These are phyloP conservation scores for Dolichopus griseipennis DNA, from an alignment of 2,888 invertebrate genomes.

Conservation along the genomic window DNA sequence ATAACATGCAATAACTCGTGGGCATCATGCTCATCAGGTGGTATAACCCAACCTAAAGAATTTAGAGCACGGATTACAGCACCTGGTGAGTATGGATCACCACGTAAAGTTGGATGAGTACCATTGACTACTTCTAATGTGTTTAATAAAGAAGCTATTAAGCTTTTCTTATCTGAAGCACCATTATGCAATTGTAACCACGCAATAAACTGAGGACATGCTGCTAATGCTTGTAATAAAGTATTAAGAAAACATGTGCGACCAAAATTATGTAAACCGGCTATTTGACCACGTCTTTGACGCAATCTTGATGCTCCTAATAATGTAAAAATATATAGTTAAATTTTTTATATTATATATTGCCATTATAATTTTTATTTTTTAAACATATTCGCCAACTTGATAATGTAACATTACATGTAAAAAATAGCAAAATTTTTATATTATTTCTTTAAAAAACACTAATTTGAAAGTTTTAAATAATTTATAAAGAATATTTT, in stretches of 20 bases:
- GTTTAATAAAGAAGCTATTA: conserved; percentile 63
- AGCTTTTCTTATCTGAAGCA: conserved; percentile 57
- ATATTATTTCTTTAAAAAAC: too few relatives aligned
- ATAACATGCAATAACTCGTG: conserved; percentile 87
- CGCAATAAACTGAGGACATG: conserved; percentile 71
- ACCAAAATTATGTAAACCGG: conserved; percentile 83
- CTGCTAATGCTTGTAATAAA: conserved; percentile 78
- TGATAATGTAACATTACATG: too few relatives aligned
- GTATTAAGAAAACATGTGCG: conserved; percentile 91
- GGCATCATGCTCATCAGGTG: conserved; percentile 86
- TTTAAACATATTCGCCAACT: too few relatives aligned
- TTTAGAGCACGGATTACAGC: conserved; percentile 63
- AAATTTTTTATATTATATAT: too few relatives aligned
- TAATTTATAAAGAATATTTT: too few relatives aligned
- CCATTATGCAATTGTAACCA: conserved; percentile 64
- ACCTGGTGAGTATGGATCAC: conserved; percentile 51
- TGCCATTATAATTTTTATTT: too few relatives aligned
- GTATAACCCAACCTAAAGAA: conserved; percentile 76
- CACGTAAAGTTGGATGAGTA: conserved; percentile 57
- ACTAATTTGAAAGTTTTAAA: too few relatives aligned
- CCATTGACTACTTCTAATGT: conserved; percentile 70
- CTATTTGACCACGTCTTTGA: conserved; percentile 62
- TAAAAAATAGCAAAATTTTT: too few relatives aligned
- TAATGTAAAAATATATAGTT: too few relatives aligned
- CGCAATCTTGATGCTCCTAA: conserved; percentile 45